Evolutionary conservation across 1,140 invertebrate species (phyloP), one percentile per base, ranked within the genome.

Genomic region (Tenebrio molitor): DNA sequence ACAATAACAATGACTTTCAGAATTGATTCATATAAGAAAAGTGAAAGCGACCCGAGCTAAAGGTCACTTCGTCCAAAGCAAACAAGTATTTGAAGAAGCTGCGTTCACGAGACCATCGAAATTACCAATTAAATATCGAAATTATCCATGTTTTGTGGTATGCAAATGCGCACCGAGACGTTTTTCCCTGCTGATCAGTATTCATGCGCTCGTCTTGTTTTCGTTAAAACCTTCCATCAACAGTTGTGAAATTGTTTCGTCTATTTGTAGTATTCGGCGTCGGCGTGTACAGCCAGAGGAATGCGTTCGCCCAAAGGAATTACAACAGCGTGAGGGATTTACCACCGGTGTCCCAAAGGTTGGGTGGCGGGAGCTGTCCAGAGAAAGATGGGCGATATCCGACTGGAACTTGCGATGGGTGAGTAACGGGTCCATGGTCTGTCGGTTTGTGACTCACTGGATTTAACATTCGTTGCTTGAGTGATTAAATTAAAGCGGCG

Each of bases 391-490:
- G 80, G 3, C 74, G 77, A 8, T 81, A 77, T 67, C 75, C 79
- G 0, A 80, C 79, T 0, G 33, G 64, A 16, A 79, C 76, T n/a
- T 81, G 80, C 21, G 80, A 81, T 62, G 78, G 79, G 78, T 81
- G 25, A 29, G 25, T 29, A 29, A 29, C 3, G n/a, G n/a, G n/a
- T n/a, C n/a, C n/a, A n/a, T n/a, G n/a, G n/a, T n/a, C n/a, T n/a
- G n/a, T n/a, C n/a, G n/a, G n/a, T n/a, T n/a, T n/a, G n/a, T n/a
- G n/a, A n/a, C n/a, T n/a, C n/a, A n/a, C n/a, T n/a, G n/a, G n/a
- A n/a, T n/a, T n/a, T n/a, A n/a, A n/a, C n/a, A n/a, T n/a, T n/a
- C n/a, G n/a, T n/a, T n/a, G n/a, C n/a, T n/a, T n/a, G n/a, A n/a
- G n/a, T n/a, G n/a, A n/a, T n/a, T n/a, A n/a, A n/a, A n/a, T n/a